These are phyloP conservation scores for Cyphomyrmex costatus DNA, from an alignment of 1,140 invertebrate genomes.

Conservation along the genomic window DNA sequence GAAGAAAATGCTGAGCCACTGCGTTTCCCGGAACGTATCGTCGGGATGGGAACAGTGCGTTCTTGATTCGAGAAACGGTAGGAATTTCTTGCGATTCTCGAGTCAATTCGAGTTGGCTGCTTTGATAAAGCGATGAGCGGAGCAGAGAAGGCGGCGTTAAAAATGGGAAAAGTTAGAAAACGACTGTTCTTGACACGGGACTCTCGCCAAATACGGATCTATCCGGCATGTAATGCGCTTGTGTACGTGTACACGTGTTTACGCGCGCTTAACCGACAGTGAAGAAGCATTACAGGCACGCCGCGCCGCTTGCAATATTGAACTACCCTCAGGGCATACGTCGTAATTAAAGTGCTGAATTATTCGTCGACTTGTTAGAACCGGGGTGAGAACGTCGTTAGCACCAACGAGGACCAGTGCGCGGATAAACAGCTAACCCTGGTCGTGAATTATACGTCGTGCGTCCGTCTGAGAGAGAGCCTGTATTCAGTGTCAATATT, in stretches of 20 bases:
- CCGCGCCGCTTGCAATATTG: conserved; percentile 79
- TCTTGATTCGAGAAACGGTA: conserved; percentile 17
- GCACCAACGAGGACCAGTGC: conserved; percentile 68
- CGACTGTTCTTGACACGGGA: conserved; percentile 63
- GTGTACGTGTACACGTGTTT: background rate
- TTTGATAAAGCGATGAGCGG: conserved; percentile 44
- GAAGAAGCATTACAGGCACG: conserved; percentile 73
- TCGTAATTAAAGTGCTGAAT: conserved; percentile 85
- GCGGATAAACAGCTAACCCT: conserved; percentile 75
- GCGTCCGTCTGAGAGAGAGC: conserved; percentile 17
- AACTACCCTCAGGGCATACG: conserved; percentile 76
- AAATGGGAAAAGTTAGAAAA: conserved; percentile 33
- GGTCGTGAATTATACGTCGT: conserved; percentile 79
- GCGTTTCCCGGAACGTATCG: background rate
- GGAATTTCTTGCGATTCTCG: conserved; percentile 14
- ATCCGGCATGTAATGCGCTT: background rate
- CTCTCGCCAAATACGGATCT: conserved; percentile 75
- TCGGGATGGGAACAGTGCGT: background rate
- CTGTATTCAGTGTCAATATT: conserved; percentile 65
- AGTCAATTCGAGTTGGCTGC: conserved; percentile 30
- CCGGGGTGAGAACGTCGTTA: conserved; percentile 82
- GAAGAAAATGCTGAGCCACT: background rate
- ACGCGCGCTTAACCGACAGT: conserved; percentile 74
- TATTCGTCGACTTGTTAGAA: conserved; percentile 82
- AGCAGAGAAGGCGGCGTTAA: conserved; percentile 16